Evolutionary conservation across 2,888 invertebrate species (phyloP).

Genomic region (Eutolmus rufibarbis): DNA sequence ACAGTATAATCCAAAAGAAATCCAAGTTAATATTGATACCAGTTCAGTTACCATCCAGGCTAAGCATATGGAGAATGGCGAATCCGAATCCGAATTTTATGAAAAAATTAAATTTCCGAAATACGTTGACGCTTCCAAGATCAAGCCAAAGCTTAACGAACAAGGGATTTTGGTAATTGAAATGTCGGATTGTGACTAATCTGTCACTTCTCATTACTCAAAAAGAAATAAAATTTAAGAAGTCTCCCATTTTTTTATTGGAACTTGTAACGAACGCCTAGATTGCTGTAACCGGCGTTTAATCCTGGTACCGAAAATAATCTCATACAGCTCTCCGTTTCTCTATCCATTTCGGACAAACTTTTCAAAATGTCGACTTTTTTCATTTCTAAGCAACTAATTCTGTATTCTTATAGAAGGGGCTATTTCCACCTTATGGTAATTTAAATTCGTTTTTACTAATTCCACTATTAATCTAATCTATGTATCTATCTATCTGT

Average conservation of each 20-base stretch:
- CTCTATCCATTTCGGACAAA: too few species aligned
- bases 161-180: not conserved
- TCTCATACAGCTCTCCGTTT: too few species aligned
- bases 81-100: not conserved
- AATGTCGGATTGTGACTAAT: not conserved
- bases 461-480: too few species aligned
- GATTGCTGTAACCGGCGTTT: too few species aligned
- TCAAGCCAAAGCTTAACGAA: not conserved
- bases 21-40: not conserved
- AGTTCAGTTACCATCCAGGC: not conserved
- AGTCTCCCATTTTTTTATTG: not conserved
- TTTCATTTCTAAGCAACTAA: too few species aligned
- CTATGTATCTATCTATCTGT: too few species aligned
- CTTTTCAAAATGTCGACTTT: too few species aligned
- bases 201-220: not conserved
- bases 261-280: not conserved
- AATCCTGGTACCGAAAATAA: too few species aligned
- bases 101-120: not conserved
- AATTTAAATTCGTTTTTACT: too few species aligned
- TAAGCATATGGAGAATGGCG: not conserved
- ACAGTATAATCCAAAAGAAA: not conserved
- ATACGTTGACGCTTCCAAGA: not conserved
- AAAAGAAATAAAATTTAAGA: not conserved
- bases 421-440: too few species aligned
- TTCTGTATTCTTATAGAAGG: too few species aligned